phyloP scores from a whole-genome alignment of 2,797 vertebrate genomes.

The Oryzias sinensis region DNA sequence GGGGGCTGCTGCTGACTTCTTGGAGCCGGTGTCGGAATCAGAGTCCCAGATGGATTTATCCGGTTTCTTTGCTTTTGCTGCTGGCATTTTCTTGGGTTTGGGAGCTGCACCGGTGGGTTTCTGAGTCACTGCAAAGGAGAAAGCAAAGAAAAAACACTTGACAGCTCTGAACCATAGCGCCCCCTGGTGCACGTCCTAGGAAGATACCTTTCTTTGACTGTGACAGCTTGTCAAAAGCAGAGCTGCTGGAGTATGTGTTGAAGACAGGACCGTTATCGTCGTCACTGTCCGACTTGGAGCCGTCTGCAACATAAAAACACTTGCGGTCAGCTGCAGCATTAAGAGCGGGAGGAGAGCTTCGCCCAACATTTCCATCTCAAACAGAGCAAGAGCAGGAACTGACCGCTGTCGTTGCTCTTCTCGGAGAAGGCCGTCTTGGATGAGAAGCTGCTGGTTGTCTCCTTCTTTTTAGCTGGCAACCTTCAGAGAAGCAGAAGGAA shows the following conservation, averaged over 20 bases:
- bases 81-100: conserved; percentile 85
- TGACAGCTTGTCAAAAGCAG: conserved; percentile 83
- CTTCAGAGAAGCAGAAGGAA: conserved; percentile 63
- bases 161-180: no score
- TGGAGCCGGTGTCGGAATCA: conserved; percentile 89
- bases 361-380: no score
- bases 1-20: conserved; percentile 80
- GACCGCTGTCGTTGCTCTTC: conserved; percentile 89
- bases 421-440: conserved; percentile 77
- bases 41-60: conserved; percentile 92
- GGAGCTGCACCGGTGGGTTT: conserved; percentile 77
- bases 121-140: conserved; percentile 73
- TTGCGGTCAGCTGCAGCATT: not conserved
- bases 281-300: conserved; percentile 88
- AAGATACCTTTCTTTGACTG: conserved; percentile 88
- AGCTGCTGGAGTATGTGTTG: conserved; percentile 86
- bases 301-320: conserved; percentile 72
- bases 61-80: conserved; percentile 90
- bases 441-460: conserved; percentile 76
- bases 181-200: conserved; percentile 14
- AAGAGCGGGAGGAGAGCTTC: no score
- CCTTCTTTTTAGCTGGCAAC: conserved; percentile 81
- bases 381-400: conserved; percentile 34
- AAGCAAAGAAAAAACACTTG: conserved; percentile 3
- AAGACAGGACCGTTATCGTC: conserved; percentile 82